Base-by-base conservation (phyloP, 2,113 vertebrate genomes). In the Eclectus roratus region DNA sequence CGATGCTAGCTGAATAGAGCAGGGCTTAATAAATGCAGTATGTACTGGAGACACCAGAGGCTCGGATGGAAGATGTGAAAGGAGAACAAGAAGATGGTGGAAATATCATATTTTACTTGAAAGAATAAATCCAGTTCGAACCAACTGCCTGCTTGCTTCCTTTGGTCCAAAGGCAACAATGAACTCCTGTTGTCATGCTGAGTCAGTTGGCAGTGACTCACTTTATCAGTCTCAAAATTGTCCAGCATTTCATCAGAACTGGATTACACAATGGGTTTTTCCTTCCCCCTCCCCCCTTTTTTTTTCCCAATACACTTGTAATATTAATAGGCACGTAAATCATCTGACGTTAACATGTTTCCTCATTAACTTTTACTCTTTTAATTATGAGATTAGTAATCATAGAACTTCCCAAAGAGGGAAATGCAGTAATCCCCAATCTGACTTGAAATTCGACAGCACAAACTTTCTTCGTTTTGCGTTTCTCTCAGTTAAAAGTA, bases 161-260 rank as follows among this genome's bases (percentile, higher is more conserved):
- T 94, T 96, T 10, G 15, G 83, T 95, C 88, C 4, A 24, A 94
- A 81, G 71, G 83, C 96, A 96, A 94, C 95, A 97, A 96, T 96
- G 94, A 95, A 93, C 83, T 96, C 87, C 91, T 49, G 39, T 84
- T 95, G 92, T 96, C 96, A 92, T 94, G 94, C 94, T 96, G 96
- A 96, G 94, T 97, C 96, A 97, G 94, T 96, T 96, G 94, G 88
- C 96, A 92, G 83, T 86, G 85, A 95, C 88, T 96, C 88, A 79
- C 80, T 88, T 94, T 93, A 92, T 93, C 91, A 80, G 92, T 86
- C 93, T 97, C 90, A 94, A 94, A 94, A 86, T 56, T 96, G 92
- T 95, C 93, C 93, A 1, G 88, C 83, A 68, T 95, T 97, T 97
- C 96, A 96, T 74, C 90, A 97, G 85, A 84, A 60, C 72, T 27